A percentile compares a stretch with the other conserved stretches of the same genome.
Conservation (phyloP, 2,888 invertebrate species). For the Platycnemis pennipes region DNA sequence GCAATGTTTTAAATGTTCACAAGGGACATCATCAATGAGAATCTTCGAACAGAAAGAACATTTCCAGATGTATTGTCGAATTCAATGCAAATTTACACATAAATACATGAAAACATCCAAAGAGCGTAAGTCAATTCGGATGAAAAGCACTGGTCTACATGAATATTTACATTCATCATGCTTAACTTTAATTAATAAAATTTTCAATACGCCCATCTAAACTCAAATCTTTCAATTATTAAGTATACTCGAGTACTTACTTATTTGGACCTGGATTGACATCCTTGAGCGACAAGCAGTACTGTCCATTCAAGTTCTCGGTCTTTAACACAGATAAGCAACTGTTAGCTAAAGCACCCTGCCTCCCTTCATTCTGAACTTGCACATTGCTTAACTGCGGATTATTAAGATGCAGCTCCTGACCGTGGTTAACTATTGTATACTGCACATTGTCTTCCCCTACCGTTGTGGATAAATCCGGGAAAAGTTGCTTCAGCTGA, state of each 20-base stretch:
- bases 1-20: no score
- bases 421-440: conserved; percentile 41
- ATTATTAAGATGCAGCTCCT: conserved; percentile 30
- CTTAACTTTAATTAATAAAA: background rate
- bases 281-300: conserved; percentile 42
- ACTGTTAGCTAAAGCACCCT: conserved; percentile 34
- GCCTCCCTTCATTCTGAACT: conserved; percentile 48
- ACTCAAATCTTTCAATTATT: background rate
- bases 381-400: conserved; percentile 35
- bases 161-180: background rate
- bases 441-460: conserved; percentile 53
- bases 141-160: background rate
- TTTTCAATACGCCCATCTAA: background rate
- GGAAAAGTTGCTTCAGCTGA: conserved; percentile 60
- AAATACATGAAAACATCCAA: background rate
- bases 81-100: background rate
- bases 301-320: conserved; percentile 50
- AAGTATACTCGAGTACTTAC: background rate
- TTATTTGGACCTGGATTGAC: conserved; percentile 37
- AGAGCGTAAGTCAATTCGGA: background rate
- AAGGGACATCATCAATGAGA: no score
- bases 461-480: conserved; percentile 25
- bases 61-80: background rate
- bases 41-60: background rate
- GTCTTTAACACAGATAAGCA: conserved; percentile 46